A percentile compares a stretch with the other conserved stretches of the same genome.
Evolutionary conservation across 2,888 invertebrate genomes (phyloP).

Genomic region (Aphidius colemani): DNA sequence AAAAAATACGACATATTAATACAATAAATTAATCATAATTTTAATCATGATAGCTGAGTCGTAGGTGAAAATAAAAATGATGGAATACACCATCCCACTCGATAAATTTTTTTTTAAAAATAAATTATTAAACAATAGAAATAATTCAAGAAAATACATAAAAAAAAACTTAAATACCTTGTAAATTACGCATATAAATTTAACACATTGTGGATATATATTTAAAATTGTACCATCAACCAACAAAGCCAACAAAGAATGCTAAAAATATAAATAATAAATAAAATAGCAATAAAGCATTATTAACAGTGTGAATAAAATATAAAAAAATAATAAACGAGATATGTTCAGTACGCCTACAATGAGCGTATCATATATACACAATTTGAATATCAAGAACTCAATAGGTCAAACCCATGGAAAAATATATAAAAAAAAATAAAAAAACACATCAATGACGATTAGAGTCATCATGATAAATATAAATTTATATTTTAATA

Average conservation of each 20-base stretch:
- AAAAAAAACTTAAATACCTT: conserved; percentile 35
- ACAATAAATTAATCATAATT: too few relatives aligned
- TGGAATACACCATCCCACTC: too few relatives aligned
- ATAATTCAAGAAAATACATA: too few relatives aligned
- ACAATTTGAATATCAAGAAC: conserved; percentile 16
- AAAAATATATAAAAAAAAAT: background rate
- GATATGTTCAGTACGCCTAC: conserved; percentile 12
- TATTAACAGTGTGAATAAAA: conserved; percentile 6
- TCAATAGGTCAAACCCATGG: conserved; percentile 17
- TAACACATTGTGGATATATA: conserved; percentile 14
- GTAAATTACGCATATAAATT: conserved; percentile 36
- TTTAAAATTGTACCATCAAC: conserved; percentile 12
- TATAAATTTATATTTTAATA: too few relatives aligned
- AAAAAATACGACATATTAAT: too few relatives aligned
- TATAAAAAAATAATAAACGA: too few relatives aligned
- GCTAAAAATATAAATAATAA: background rate
- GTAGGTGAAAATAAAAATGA: too few relatives aligned
- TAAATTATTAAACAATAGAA: too few relatives aligned
- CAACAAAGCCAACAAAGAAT: too few relatives aligned
- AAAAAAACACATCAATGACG: background rate
- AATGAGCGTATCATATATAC: background rate
- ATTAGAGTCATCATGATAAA: too few relatives aligned
- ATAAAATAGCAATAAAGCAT: conserved; percentile 10
- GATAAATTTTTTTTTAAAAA: too few relatives aligned
- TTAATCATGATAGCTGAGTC: too few relatives aligned